phyloP scores from a whole-genome alignment of 2,888 invertebrate species.

The Dasypolia templi region DNA sequence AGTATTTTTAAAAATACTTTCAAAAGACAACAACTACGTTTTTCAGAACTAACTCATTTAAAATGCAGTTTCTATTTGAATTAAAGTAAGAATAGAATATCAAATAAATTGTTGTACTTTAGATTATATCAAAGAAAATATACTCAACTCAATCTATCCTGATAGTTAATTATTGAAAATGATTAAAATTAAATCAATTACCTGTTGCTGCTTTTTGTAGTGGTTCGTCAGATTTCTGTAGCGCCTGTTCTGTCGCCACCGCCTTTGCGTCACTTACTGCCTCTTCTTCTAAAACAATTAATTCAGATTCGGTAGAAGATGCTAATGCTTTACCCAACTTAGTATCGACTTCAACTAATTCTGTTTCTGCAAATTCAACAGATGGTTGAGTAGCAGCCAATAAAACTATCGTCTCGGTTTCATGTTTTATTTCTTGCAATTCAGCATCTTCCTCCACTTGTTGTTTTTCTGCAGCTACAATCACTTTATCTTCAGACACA shows the following conservation, averaged over 20 bases:
- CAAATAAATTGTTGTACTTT: neutral
- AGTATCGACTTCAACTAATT: constrained; percentile 1
- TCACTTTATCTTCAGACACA: constrained; percentile 8
- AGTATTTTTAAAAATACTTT: neutral
- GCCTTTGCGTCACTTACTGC: constrained; percentile 13
- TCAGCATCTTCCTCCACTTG: neutral
- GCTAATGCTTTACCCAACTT: constrained; percentile 6
- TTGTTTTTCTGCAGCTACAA: neutral
- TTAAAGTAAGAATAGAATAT: neutral
- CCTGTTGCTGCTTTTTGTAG: constrained; percentile 39
- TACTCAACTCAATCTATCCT: neutral
- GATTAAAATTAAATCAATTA: constrained; percentile 23
- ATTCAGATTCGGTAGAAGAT: constrained; percentile 4
- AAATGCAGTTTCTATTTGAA: neutral
- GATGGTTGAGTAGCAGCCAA: constrained; percentile 7
- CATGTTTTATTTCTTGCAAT: constrained; percentile 8
- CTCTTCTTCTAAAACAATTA: constrained; percentile 21
- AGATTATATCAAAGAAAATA: neutral
- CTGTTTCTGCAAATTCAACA: neutral
- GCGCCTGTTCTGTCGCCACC: neutral
- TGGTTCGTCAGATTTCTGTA: constrained; percentile 22
- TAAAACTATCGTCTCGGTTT: neutral
- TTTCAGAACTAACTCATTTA: neutral
- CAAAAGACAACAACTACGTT: neutral
- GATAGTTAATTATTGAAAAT: neutral